Percentiles rank a stretch among this genome's conserved stretches.
Evolutionary conservation across 2,888 invertebrate species (phyloP).

Genomic region (Odontothrips loti): DNA sequence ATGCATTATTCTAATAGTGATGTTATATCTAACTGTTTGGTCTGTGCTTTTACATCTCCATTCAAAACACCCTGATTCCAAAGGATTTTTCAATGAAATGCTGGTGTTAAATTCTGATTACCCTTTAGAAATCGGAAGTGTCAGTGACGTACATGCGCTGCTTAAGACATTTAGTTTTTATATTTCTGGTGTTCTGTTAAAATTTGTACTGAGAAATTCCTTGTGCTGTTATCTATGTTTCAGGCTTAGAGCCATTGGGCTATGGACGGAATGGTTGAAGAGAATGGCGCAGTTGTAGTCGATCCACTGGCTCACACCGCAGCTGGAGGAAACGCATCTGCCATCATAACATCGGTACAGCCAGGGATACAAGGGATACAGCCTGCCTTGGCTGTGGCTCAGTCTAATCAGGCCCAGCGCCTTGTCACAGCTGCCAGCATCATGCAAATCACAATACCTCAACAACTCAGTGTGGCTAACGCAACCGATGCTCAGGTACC

Average conservation of each 20-base stretch:
- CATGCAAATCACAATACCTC: constrained; percentile 21
- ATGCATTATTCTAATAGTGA: no score
- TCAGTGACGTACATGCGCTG: not conserved
- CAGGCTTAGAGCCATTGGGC: constrained; percentile 61
- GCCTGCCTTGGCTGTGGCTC: not conserved
- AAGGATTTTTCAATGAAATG: no score
- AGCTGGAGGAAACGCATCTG: constrained; percentile 37
- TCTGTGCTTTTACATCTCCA: not conserved
- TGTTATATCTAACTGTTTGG: not conserved
- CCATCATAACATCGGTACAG: constrained; percentile 20
- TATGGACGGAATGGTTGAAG: constrained; percentile 93
- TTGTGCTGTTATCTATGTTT: constrained; percentile 51
- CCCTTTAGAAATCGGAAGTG: not conserved
- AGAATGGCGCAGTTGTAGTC: constrained; percentile 58
- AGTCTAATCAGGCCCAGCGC: not conserved
- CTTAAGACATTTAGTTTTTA: constrained; percentile 46
- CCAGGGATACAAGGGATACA: not conserved
- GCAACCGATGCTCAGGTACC: constrained; percentile 17
- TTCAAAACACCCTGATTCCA: not conserved
- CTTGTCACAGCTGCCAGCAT: constrained; percentile 14
- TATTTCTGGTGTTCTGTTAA: constrained; percentile 30
- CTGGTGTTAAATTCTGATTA: no score
- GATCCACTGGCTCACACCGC: constrained; percentile 40
- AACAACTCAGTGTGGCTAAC: constrained; percentile 20
- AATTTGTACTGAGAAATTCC: constrained; percentile 30